phyloP scores from a whole-genome alignment of 64 coral and sea anemone genomes.

The Pocillopora verrucosa region DNA sequence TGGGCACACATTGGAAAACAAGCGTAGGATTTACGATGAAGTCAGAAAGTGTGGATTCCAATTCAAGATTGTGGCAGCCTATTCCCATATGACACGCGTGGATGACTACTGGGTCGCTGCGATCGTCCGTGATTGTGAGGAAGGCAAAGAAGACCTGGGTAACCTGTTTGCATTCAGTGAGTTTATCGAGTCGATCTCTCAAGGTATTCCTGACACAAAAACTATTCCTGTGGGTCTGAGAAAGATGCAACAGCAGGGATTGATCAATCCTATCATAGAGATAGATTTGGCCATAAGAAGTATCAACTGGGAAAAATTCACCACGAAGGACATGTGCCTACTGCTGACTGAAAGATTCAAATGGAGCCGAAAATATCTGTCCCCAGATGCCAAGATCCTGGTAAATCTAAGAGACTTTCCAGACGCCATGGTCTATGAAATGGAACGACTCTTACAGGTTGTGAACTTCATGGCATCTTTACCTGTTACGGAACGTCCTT shows the following conservation, averaged over 20 bases:
- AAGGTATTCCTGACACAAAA: slow-evolving; percentile 10
- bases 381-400: slow-evolving; percentile 33
- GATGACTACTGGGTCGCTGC: neutral
- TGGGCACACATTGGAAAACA: slow-evolving; percentile 42
- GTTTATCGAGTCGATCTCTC: slow-evolving; percentile 34
- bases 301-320: slow-evolving; percentile 56
- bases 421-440: slow-evolving; percentile 23
- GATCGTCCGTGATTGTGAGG: neutral
- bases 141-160: neutral
- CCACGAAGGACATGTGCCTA: slow-evolving; percentile 32
- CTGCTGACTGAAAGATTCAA: slow-evolving; percentile 40
- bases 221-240: slow-evolving; percentile 40
- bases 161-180: slow-evolving; percentile 35
- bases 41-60: slow-evolving; percentile 11
- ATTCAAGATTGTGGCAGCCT: neutral
- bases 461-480: slow-evolving; percentile 43
- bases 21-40: slow-evolving; percentile 51
- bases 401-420: slow-evolving; percentile 55
- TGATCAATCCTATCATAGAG: slow-evolving; percentile 56
- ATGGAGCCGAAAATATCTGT: slow-evolving; percentile 48
- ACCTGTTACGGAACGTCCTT: slow-evolving; percentile 28
- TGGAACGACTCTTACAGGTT: slow-evolving; percentile 24
- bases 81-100: neutral
- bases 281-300: slow-evolving; percentile 42
- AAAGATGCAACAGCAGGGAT: slow-evolving; percentile 46